A percentile compares a stretch with the other conserved stretches of the same genome.
phyloP scores from a whole-genome alignment of 2,113 vertebrate species.

The Edolisoma coerulescens region DNA sequence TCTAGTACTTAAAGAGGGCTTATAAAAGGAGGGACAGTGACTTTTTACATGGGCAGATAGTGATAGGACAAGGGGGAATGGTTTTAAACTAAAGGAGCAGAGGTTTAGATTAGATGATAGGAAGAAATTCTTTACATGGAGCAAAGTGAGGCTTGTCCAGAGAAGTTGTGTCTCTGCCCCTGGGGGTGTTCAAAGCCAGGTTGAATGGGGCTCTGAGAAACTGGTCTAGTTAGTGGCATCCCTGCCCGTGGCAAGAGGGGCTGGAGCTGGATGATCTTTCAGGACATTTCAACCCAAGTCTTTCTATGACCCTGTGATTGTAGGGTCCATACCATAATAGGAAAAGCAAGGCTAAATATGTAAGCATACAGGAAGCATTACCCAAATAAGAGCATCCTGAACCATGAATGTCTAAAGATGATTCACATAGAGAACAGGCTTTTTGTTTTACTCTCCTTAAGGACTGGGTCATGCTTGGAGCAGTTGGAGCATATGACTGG shows the following conservation, averaged over 20 bases:
- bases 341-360: background rate
- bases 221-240: background rate
- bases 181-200: background rate
- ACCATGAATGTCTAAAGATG: background rate
- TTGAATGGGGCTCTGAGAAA: background rate
- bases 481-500: constrained; percentile 96
- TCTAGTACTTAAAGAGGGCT: background rate
- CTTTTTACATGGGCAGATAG: background rate
- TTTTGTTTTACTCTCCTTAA: constrained; percentile 27
- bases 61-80: background rate
- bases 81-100: background rate
- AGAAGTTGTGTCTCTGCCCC: background rate
- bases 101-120: background rate
- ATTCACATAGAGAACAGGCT: background rate
- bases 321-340: background rate
- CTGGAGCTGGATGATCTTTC: background rate
- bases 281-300: background rate
- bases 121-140: background rate
- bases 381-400: background rate
- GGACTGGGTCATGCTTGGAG: constrained; percentile 91
- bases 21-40: background rate
- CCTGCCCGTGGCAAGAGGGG: accelerated
- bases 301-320: background rate
- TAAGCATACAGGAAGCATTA: background rate
- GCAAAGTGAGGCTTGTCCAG: background rate